Evolutionary conservation across 2,113 vertebrate species (phyloP).

Genomic region (Laticauda laticaudata): DNA sequence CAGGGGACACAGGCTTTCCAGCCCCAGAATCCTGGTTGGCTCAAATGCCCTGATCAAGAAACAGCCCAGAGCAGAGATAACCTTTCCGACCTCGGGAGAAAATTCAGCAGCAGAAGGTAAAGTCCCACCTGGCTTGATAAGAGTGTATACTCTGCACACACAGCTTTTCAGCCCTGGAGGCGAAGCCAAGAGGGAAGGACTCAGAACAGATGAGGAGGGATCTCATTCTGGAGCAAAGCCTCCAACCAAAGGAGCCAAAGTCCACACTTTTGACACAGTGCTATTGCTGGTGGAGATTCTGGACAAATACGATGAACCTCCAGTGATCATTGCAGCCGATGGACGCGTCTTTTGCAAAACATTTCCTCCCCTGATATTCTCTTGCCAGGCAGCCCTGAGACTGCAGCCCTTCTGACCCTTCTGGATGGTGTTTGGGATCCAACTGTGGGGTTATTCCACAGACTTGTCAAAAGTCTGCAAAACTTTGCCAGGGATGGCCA

Average conservation of each 20-base stretch:
- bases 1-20: not conserved
- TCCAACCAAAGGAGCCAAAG: not conserved
- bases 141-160: not conserved
- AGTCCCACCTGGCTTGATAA: not conserved
- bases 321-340: not conserved
- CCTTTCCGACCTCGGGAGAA: not conserved
- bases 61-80: slow-evolving; percentile 8
- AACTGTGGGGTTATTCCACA: not conserved
- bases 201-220: not conserved
- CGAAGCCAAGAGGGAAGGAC: not conserved
- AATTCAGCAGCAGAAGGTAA: slow-evolving; percentile 17
- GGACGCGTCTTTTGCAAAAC: no score
- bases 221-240: not conserved
- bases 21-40: not conserved
- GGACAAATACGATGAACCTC: no score
- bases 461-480: not conserved
- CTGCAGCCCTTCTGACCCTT: not conserved
- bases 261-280: not conserved
- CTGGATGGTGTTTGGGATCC: not conserved
- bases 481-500: not conserved
- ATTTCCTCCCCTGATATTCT: not conserved
- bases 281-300: not conserved
- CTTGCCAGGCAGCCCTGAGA: not conserved
- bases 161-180: not conserved
- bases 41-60: slow-evolving; percentile 23